Evolutionary conservation across 2,113 vertebrate genomes (phyloP), one percentile per base, ranked within the genome.

Genomic region (Malaclemys terrapin): DNA sequence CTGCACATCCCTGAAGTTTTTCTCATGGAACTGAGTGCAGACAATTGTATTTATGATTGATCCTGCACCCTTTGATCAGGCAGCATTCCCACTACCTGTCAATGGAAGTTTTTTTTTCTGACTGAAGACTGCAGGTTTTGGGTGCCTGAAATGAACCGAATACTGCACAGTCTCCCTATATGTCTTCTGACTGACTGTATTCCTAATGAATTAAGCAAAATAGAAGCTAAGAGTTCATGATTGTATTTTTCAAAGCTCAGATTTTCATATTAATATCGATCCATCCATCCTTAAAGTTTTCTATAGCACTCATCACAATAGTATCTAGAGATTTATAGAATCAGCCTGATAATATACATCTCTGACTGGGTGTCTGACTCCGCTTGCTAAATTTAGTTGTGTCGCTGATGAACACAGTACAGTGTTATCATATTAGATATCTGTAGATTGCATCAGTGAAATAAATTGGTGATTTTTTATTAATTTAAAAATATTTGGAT

Each of bases 171-270:
- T 5, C 1, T 69, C 90, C 79, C 10, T 22, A 22, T 3, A 45
- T 12, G 82, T 78, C 31, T 88, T 86, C 1, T 2, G n/a, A 38
- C 56, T 0, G 8, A 42, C 72, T 1, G 24, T n/a, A 75, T 80
- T 92, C 81, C 85, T 45, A 92, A 93, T 27, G 87, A 95, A n/a
- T 83, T 38, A 79, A 79, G 47, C 5, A 27, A 82, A 85, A 88
- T 13, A 78, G 29, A 20, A 45, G 72, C 20, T 82, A 6, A 72
- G 59, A 14, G 86, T 54, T 62, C 57, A 76, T 5, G 42, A 31
- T 2, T 75, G 17, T 57, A 6, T 24, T 38, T 87, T 29, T 52
- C 62, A 76, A 54, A n/a, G 6, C n/a, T 87, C 0, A 0, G 0
- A 80, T 89, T 92, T 90, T 65, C n/a, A 50, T 65, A 59, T 80